A percentile compares a stretch with the other conserved stretches of the same genome.
These are phyloP conservation scores for Squalus acanthias DNA, from an alignment of 2,797 vertebrate species.

Conservation along the genomic window DNA sequence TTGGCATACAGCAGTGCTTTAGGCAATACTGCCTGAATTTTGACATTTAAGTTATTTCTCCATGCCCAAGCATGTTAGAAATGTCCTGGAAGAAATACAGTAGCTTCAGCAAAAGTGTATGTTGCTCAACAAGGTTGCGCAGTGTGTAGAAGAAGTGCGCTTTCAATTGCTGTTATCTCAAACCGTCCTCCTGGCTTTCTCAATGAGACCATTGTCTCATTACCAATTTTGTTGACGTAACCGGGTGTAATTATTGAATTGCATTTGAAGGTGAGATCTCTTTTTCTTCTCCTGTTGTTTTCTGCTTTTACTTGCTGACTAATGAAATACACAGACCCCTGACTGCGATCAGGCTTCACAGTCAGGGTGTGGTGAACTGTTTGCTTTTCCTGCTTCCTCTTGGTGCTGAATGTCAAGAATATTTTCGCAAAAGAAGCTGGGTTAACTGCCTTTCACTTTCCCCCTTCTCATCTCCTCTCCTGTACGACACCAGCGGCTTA, in stretches of 20 bases:
- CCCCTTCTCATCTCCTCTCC: background rate
- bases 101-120: background rate
- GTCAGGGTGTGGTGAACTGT: background rate
- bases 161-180: background rate
- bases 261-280: constrained; percentile 6
- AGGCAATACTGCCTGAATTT: background rate
- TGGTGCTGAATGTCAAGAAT: background rate
- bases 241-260: background rate
- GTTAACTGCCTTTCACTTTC: background rate
- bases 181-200: background rate
- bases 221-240: background rate
- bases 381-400: background rate
- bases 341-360: background rate
- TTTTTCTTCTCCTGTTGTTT: background rate
- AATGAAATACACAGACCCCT: background rate
- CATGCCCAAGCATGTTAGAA: background rate
- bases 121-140: background rate
- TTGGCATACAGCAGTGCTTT: too few relatives aligned
- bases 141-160: background rate
- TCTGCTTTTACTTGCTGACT: background rate
- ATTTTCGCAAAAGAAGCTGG: background rate
- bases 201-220: background rate
- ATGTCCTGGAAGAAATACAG: background rate
- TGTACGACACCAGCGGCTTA: background rate
- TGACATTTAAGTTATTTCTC: background rate